These are phyloP conservation scores for Plotosus lineatus DNA, from an alignment of 2,113 vertebrate species.

Conservation along the genomic window DNA sequence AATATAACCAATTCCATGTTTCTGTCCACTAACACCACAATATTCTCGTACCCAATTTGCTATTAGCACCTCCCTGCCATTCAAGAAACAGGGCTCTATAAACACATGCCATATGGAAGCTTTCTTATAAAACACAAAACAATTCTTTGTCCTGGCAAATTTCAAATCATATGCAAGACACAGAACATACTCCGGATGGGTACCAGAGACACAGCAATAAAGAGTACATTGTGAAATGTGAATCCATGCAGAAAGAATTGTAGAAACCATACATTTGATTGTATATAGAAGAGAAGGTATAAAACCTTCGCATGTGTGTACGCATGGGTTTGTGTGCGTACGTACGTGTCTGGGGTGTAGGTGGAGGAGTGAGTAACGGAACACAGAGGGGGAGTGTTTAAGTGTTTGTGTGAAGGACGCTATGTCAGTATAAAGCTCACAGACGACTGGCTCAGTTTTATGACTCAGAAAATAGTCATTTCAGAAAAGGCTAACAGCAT, in stretches of 20 bases:
- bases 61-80: constrained; percentile 2
- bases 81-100: constrained; percentile 23
- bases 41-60: constrained; percentile 2
- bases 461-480: constrained; percentile 47
- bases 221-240: constrained; percentile 28
- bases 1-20: constrained; percentile 4
- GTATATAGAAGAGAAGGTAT: neutral
- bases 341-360: constrained; percentile 16
- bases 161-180: constrained; percentile 33
- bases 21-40: constrained; percentile 8
- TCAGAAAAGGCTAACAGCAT: constrained; percentile 41
- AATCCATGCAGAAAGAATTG: neutral
- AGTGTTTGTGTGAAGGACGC: constrained; percentile 32
- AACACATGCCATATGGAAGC: constrained; percentile 44
- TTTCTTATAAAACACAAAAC: constrained; percentile 42
- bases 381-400: constrained; percentile 12
- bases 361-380: constrained; percentile 14
- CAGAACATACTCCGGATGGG: constrained; percentile 21
- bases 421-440: constrained; percentile 32
- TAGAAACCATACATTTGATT: constrained; percentile 15
- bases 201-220: constrained; percentile 25
- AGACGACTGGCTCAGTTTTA: constrained; percentile 19
- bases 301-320: neutral
- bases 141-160: constrained; percentile 39
- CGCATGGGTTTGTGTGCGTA: constrained; percentile 17